Percentiles rank a stretch among this genome's conserved stretches.
Conservation (phyloP, 92 coral and sea anemone genomes). For the Umimayanthus chanpuru region DNA sequence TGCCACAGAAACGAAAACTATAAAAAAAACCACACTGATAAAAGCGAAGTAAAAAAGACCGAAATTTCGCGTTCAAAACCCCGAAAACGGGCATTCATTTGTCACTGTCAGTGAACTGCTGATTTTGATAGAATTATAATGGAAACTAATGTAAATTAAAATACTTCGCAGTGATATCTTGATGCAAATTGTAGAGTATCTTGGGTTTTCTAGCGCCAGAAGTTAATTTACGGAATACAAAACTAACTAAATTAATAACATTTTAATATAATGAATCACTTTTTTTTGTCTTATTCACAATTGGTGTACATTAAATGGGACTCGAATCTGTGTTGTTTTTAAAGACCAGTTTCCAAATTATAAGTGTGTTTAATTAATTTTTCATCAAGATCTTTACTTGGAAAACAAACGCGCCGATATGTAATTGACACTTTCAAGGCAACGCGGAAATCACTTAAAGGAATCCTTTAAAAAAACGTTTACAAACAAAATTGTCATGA, state of each 20-base stretch:
- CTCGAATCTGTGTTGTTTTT: background rate
- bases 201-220: background rate
- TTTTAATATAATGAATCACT: background rate
- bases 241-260: background rate
- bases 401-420: constrained; percentile 8
- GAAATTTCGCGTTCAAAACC: background rate
- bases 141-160: background rate
- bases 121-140: background rate
- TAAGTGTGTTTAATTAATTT: constrained; percentile 22
- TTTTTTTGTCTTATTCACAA: background rate
- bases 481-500: background rate
- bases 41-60: background rate
- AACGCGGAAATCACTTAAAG: constrained; percentile 7
- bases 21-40: background rate
- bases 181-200: background rate
- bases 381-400: constrained; percentile 17
- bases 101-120: background rate
- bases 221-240: background rate
- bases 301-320: background rate
- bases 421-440: constrained; percentile 1
- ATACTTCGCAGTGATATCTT: background rate
- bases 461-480: background rate
- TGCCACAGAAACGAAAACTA: background rate
- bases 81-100: background rate
- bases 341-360: constrained; percentile 7